A percentile compares a stretch with the other conserved stretches of the same genome.
Conservation (phyloP, 2,888 invertebrate species). For the Ditylenchus weischeri region DNA sequence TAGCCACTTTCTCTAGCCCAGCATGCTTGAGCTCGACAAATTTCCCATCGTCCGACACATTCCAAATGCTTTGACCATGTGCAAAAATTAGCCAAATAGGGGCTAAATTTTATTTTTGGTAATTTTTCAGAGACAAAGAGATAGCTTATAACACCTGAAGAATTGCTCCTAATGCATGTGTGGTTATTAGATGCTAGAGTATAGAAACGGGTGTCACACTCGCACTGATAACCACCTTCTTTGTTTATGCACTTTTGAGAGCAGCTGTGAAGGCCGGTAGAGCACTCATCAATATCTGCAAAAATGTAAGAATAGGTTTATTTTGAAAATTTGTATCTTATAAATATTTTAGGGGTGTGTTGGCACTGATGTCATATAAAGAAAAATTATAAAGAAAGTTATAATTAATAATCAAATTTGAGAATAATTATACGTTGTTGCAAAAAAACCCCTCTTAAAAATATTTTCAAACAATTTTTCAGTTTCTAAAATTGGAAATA, state of each 20-base stretch:
- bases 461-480: no score
- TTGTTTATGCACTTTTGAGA: slow-evolving; percentile 70
- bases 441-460: no score
- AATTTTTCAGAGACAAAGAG: not conserved
- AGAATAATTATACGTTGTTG: no score
- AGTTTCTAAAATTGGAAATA: no score
- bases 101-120: slow-evolving; percentile 29
- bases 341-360: no score
- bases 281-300: slow-evolving; percentile 81
- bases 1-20: slow-evolving; percentile 91
- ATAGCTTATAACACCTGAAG: slow-evolving; percentile 8
- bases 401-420: no score
- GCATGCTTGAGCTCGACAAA: slow-evolving; percentile 82
- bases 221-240: slow-evolving; percentile 89
- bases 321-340: no score
- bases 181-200: slow-evolving; percentile 65
- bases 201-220: slow-evolving; percentile 85
- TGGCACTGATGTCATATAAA: no score
- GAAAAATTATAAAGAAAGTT: no score
- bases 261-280: slow-evolving; percentile 74
- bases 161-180: slow-evolving; percentile 6
- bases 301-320: no score
- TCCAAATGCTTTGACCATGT: slow-evolving; percentile 92
- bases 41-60: slow-evolving; percentile 86
- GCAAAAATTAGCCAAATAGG: slow-evolving; percentile 63